Evolutionary conservation across 2,113 vertebrate species (phyloP), one percentile per base, ranked within the genome.

Genomic region (Genyomyrus donnyi): DNA sequence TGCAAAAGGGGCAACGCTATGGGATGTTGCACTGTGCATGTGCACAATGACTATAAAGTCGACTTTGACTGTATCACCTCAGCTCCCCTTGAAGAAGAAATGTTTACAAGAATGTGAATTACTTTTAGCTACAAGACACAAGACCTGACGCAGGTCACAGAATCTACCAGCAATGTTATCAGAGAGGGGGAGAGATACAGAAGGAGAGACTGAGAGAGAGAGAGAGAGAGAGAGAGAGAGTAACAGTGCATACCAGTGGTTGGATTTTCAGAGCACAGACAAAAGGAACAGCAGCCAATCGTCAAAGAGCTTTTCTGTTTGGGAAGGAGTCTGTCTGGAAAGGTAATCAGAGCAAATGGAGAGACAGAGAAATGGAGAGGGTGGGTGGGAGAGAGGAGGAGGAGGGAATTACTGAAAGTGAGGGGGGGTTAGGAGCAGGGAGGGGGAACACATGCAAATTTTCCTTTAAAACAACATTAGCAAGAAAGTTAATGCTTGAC

Each of bases 271-370:
- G 39, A 87, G 24, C 42, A 87, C n/a, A 39, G 89, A 70, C 39
- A 86, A 83, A 70, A 42, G 27, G 52, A 39, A 19, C 45, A 53
- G 53, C 87, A 93, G 91, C 56, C 90, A 31, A 90, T 84, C 39
- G 62, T 90, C 11, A 92, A 91, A 91, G 90, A 90, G 89, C 48
- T 91, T 92, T 89, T 91, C 89, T 88, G 93, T 92, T 91, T 91
- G 93, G 92, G 93, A 93, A 93, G 92, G 93, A 93, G 91, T 92
- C 85, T 93, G 91, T 91, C 94, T 95, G 93, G 93, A 93, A 94
- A 94, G 91, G 94, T 91, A 91, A 95, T 94, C 92, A 93, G 80
- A 90, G 52, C 53, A 88, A 91, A 80, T 19, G 74, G 35, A 58
- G 90, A 74, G 88, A 91, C 52, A 85, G 58, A 88, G 85, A 58